Evolutionary conservation across 2,888 invertebrate species (phyloP), one percentile per base, ranked within the genome.

Genomic region (Mechanitis mazaeus): DNA sequence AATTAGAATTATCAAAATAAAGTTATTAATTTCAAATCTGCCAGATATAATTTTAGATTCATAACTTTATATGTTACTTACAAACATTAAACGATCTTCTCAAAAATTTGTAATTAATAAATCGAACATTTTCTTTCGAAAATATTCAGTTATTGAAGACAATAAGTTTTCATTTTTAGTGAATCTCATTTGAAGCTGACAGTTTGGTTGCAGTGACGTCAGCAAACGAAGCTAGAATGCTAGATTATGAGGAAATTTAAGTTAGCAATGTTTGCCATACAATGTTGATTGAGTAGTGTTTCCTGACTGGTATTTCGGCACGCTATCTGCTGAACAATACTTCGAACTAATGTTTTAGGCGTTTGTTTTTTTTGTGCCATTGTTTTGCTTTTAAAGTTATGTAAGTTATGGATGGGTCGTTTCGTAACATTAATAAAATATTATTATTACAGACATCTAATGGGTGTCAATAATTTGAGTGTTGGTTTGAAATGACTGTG

Each of bases 231-330:
- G 53, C 61, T 47, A 56, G 57, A 60, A 57, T 60, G 58, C 56
- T 56, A 56, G 58, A 64, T 58, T 60, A 64, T 64, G 59, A 62
- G 63, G 57, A 53, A 61, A 61, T 56, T 56, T 42, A 59, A 56
- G 56, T 58, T 53, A 59, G 55, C 60, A 55, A 58, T 60, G 57
- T 61, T 64, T 64, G 59, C 60, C 64, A 59, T 61, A 61, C 59
- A 56, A 59, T 63, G 61, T 64, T 63, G 64, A 65, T 65, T 65
- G 63, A 64, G 61, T 63, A 64, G 59, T 64, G 60, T 61, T 64
- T 61, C 64, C 65, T 59, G 61, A 47, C 53, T 54, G 54, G 33
- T 57, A 54, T 47, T 57, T 58, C 45, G 54, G 55, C 61, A 64
- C 59, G 64, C 64, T 59, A 58, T 58, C 58, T 55, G 33, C 55